A percentile compares a stretch with the other conserved stretches of the same genome.
Evolutionary conservation across 1,140 invertebrate species (phyloP).

Genomic region (Nephila pilipes): DNA sequence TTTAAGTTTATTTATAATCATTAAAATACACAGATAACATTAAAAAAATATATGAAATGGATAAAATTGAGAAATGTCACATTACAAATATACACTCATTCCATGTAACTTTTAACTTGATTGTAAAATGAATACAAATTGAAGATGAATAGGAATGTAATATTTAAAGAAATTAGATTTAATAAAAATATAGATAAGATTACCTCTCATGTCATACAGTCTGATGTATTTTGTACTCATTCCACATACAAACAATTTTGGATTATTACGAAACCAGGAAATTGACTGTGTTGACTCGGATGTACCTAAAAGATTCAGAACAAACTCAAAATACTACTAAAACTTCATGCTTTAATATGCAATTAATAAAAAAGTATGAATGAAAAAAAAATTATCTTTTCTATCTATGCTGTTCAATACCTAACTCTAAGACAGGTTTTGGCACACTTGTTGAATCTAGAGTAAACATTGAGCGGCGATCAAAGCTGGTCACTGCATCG

Average conservation of each 20-base stretch:
- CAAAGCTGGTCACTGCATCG: constrained; percentile 69
- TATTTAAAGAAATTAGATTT: too few relatives aligned
- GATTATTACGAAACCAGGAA: constrained; percentile 90
- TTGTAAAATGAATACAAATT: too few relatives aligned
- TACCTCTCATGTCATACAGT: constrained; percentile 95
- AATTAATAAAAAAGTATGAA: neutral
- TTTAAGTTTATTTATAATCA: too few relatives aligned
- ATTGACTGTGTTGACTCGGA: constrained; percentile 92
- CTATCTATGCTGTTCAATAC: neutral
- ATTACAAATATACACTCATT: too few relatives aligned
- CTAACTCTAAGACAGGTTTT: constrained; percentile 72
- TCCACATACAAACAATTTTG: constrained; percentile 89
- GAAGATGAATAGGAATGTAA: too few relatives aligned
- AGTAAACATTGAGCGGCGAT: constrained; percentile 77
- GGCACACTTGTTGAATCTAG: constrained; percentile 78
- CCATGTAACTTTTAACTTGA: too few relatives aligned
- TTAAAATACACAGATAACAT: too few relatives aligned
- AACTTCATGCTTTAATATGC: too few relatives aligned
- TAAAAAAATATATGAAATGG: too few relatives aligned
- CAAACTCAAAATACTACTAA: neutral
- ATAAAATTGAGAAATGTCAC: too few relatives aligned
- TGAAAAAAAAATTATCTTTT: neutral
- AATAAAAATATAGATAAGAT: constrained; percentile 73
- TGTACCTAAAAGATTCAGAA: constrained; percentile 83
- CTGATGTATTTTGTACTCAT: constrained; percentile 94